Evolutionary conservation across 53 echinoderm and acorn worm species (phyloP).

Genomic region (Patiria pectinifera): DNA sequence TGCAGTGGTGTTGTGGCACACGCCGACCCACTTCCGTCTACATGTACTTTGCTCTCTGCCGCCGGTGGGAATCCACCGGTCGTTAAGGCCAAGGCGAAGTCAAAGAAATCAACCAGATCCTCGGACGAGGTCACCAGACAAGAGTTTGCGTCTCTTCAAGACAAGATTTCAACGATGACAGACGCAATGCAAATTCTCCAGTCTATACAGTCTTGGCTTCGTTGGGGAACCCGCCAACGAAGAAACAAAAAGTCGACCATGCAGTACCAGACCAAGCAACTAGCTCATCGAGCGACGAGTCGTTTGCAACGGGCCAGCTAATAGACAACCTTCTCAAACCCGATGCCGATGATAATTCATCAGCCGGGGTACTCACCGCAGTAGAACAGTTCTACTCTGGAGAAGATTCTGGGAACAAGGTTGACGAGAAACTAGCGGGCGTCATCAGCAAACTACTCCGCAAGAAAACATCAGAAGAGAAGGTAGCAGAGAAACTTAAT

Average conservation of each 20-base stretch:
- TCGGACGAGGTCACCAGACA: background rate
- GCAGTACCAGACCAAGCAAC: background rate
- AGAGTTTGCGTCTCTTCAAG: background rate
- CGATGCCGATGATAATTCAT: background rate
- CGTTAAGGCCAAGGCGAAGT: background rate
- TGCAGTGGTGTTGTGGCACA: background rate
- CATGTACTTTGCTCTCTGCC: background rate
- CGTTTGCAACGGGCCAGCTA: background rate
- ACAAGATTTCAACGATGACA: background rate
- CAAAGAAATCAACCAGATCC: background rate
- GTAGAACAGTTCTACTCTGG: background rate
- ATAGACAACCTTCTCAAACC: background rate
- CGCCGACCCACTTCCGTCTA: background rate
- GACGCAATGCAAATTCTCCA: background rate
- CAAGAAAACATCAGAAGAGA: slow-evolving; percentile 2
- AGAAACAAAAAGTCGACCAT: background rate
- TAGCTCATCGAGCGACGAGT: background rate
- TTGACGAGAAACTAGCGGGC: background rate
- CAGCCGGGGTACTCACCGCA: background rate
- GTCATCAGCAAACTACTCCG: background rate
- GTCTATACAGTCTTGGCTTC: background rate
- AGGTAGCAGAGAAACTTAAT: slow-evolving; percentile 16
- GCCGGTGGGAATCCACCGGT: background rate
- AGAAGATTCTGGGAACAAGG: slow-evolving; percentile 9
- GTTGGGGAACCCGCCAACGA: background rate